Evolutionary conservation across 2,797 vertebrate genomes (phyloP), one percentile per base, ranked within the genome.

Genomic region (Poeciliopsis paucimaculata): DNA sequence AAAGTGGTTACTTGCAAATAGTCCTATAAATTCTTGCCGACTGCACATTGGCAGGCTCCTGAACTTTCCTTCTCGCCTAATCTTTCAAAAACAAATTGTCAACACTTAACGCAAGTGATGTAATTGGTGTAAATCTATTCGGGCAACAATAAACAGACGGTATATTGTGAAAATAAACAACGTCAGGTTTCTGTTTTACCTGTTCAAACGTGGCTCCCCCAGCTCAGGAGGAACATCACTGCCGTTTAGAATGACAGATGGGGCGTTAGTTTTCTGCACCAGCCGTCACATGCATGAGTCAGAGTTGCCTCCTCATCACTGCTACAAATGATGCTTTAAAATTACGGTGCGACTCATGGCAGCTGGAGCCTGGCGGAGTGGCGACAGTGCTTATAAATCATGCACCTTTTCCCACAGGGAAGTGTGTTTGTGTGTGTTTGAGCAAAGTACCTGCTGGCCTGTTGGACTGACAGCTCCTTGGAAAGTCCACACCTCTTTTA

Each of bases 251-350:
- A 55, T 83, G 80, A 86, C 77, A 88, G 74, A 88, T 68, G 74
- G 64, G 68, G 73, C 80, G 80, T 75, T 85, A 77, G 46, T 79
- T 86, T 87, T 87, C 75, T 75, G 66, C 82, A 73, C 53, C 4
- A 39, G 76, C 86, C 85, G 75, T 89, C 80, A 90, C 86, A 88
- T 87, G 23, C 23, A 66, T 92, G 91, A 93, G 84, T 92, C 90
- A 92, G 82, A 90, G 77, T 91, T 90, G 84, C 87, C 86, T 87
- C 81, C 80, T 89, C 81, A 75, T 81, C 77, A 47, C 77, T 74
- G 75, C 76, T 88, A 84, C 79, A 90, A 89, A 89, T 57, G 76
- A 84, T 77, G 84, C 83, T 80, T 78, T 76, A 84, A 85, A 90
- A 90, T 88, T 84, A 91, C 80, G 80, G 80, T 77, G 45, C 16